phyloP scores from a whole-genome alignment of 2,888 invertebrate genomes.

The Drosophila emarginata region DNA sequence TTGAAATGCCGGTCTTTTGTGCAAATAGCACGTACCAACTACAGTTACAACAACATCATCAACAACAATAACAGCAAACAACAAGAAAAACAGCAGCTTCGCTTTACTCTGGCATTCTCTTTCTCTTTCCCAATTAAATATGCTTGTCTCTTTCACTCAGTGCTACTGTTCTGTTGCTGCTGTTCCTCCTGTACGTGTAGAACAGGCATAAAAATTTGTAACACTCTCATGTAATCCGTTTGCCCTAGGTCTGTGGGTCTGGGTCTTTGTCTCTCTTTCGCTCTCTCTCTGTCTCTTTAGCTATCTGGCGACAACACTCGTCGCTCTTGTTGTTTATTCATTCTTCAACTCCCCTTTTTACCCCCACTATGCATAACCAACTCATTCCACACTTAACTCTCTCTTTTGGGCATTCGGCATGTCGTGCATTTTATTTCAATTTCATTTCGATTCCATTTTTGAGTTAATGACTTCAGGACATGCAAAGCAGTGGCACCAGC shows the following conservation, averaged over 20 bases:
- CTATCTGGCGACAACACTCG: constrained; percentile 50
- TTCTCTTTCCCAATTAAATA: constrained; percentile 9
- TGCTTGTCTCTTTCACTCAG: constrained; percentile 7
- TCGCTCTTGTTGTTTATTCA: constrained; percentile 30
- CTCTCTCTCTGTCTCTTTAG: constrained; percentile 23
- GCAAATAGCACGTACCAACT: constrained; percentile 62
- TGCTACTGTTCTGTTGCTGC: not conserved
- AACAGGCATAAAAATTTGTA: constrained; percentile 58
- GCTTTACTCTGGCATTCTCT: constrained; percentile 27
- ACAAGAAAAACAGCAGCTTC: constrained; percentile 15
- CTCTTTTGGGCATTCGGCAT: constrained; percentile 23
- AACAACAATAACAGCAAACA: constrained; percentile 20
- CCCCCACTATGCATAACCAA: not conserved
- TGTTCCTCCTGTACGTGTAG: constrained; percentile 35
- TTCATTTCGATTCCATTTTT: constrained; percentile 71
- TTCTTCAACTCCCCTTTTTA: constrained; percentile 7
- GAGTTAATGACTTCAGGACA: constrained; percentile 79
- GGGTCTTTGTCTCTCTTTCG: not conserved
- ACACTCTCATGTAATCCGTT: constrained; percentile 64
- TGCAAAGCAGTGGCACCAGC: constrained; percentile 69
- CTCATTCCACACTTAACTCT: constrained; percentile 38
- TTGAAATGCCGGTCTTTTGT: constrained; percentile 60
- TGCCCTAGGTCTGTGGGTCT: constrained; percentile 20
- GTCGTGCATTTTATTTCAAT: constrained; percentile 78
- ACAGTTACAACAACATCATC: constrained; percentile 18